Percentiles rank a stretch among this genome's conserved stretches.
phyloP scores from a whole-genome alignment of 2,888 invertebrate species.

The Drosophila nr. fundita region DNA sequence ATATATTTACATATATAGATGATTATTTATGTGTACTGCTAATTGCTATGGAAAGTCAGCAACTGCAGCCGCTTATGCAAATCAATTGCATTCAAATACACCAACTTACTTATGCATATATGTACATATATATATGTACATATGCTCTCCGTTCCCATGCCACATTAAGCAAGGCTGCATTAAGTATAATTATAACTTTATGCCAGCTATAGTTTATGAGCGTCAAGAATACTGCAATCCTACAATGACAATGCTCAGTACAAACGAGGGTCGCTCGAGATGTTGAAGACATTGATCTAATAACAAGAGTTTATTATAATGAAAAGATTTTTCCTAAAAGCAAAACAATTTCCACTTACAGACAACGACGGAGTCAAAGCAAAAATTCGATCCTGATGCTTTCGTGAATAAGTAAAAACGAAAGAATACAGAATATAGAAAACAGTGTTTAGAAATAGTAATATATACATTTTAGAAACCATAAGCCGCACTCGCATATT shows the following conservation, averaged over 20 bases:
- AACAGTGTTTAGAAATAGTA: not conserved
- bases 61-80: constrained; percentile 44
- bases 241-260: constrained; percentile 33
- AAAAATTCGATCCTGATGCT: not conserved
- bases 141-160: constrained; percentile 3
- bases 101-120: constrained; percentile 8
- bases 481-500: not conserved
- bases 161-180: constrained; percentile 31
- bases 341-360: not conserved
- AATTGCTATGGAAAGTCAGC: constrained; percentile 45
- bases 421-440: not conserved
- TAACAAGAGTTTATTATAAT: not conserved
- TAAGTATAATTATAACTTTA: constrained; percentile 43
- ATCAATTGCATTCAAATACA: constrained; percentile 19
- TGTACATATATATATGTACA: not conserved
- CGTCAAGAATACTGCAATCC: constrained; percentile 68
- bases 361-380: not conserved
- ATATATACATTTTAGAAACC: not conserved
- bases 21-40: constrained; percentile 57
- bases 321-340: not conserved
- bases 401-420: not conserved
- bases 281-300: not conserved
- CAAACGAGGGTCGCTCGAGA: constrained; percentile 19
- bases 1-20: constrained; percentile 6
- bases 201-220: constrained; percentile 62